These are phyloP conservation scores for Cremastinae sp. DNA, from an alignment of 2,888 invertebrate genomes.

Conservation along the genomic window DNA sequence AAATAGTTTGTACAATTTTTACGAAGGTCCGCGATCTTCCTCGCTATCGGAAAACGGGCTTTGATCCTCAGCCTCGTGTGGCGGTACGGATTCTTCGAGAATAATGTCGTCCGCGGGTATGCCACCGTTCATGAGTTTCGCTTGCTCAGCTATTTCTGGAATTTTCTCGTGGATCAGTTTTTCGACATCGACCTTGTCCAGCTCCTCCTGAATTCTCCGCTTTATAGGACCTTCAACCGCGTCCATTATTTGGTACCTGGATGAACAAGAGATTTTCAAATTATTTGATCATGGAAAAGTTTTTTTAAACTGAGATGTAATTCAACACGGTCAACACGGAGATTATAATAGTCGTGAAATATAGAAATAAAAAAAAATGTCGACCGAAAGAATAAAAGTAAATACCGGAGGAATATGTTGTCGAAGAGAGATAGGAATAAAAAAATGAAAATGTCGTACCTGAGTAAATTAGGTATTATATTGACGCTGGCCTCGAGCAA, in stretches of 20 bases:
- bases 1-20: constrained; percentile 31
- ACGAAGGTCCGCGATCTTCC: constrained; percentile 75
- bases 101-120: constrained; percentile 70
- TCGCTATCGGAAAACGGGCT: constrained; percentile 77
- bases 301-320: too few relatives aligned
- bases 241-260: constrained; percentile 90
- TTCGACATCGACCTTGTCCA: constrained; percentile 89
- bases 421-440: background rate
- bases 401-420: constrained; percentile 8
- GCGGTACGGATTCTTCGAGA: constrained; percentile 66
- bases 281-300: too few relatives aligned
- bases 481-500: constrained; percentile 90
- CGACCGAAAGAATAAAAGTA: too few relatives aligned
- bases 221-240: constrained; percentile 90
- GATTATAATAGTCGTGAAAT: too few relatives aligned
- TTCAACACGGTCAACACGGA: too few relatives aligned
- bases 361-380: too few relatives aligned
- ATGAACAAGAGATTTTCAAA: too few relatives aligned
- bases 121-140: constrained; percentile 74
- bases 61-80: constrained; percentile 68
- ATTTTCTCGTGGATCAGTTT: constrained; percentile 86
- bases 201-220: constrained; percentile 87
- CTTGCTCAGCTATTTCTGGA: constrained; percentile 85
- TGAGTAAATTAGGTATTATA: constrained; percentile 90
- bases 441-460: constrained; percentile 75